Evolutionary conservation across 2,888 invertebrate genomes (phyloP).

Genomic region (Drosophila paramelanica): DNA sequence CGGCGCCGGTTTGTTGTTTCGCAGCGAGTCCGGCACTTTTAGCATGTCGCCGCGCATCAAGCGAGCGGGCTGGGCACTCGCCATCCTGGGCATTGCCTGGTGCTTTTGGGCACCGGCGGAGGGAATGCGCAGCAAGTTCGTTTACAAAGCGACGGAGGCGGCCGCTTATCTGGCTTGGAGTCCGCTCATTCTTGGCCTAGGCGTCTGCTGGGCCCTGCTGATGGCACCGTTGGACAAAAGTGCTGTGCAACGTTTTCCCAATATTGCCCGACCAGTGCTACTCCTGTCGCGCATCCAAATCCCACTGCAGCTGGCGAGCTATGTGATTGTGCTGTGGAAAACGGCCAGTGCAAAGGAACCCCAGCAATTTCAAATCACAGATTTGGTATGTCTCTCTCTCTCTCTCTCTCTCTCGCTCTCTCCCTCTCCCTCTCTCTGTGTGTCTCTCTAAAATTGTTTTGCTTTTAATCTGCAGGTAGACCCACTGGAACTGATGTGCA

Average conservation of each 20-base stretch:
- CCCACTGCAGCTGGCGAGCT: constrained; percentile 88
- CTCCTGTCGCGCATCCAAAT: constrained; percentile 89
- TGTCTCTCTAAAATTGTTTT: too few relatives aligned
- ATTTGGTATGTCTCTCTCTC: constrained; percentile 86
- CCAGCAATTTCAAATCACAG: constrained; percentile 87
- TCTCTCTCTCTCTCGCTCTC: neutral
- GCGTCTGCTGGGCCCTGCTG: constrained; percentile 88
- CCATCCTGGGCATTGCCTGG: constrained; percentile 82
- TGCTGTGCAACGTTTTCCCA: constrained; percentile 77
- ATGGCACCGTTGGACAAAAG: constrained; percentile 73
- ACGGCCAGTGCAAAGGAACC: constrained; percentile 88
- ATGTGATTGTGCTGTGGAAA: constrained; percentile 88
- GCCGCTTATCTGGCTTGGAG: constrained; percentile 88
- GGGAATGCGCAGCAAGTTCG: constrained; percentile 87
- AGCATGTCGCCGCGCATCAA: constrained; percentile 85
- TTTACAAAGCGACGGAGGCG: constrained; percentile 87
- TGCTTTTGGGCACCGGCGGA: constrained; percentile 88
- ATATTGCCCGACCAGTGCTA: constrained; percentile 87
- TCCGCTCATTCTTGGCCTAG: constrained; percentile 87
- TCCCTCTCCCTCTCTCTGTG: neutral
- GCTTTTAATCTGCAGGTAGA: constrained; percentile 86
- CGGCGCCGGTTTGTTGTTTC: constrained; percentile 87
- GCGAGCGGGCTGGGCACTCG: constrained; percentile 81
- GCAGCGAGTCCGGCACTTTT: constrained; percentile 76
- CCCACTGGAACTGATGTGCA: constrained; percentile 86